Evolutionary conservation across 2,888 invertebrate species (phyloP).

Genomic region (Meghimatium bilineatum): DNA sequence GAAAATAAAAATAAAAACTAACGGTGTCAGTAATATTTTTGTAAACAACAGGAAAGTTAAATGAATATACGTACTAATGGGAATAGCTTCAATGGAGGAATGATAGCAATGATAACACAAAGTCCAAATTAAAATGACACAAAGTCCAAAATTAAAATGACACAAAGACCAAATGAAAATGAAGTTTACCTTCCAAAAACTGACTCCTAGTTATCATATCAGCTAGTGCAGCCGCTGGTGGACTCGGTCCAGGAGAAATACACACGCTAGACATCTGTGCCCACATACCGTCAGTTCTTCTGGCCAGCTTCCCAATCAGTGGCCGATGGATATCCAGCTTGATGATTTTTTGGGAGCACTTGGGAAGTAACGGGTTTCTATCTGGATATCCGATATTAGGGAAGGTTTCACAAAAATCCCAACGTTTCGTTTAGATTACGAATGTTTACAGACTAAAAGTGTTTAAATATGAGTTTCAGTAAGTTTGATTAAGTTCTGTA

Average conservation of each 20-base stretch:
- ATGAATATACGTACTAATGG: no score
- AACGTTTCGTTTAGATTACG: no score
- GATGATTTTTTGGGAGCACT: conserved; percentile 6
- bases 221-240: conserved; percentile 42
- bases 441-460: no score
- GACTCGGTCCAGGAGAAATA: conserved; percentile 45
- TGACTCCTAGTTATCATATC: conserved; percentile 47
- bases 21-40: no score
- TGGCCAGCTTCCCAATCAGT: background rate
- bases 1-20: no score
- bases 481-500: no score
- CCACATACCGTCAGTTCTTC: conserved; percentile 36
- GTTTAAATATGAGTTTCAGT: no score
- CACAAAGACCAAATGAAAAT: background rate
- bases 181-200: conserved; percentile 41
- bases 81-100: no score
- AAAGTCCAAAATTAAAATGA: background rate
- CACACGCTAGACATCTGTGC: conserved; percentile 47
- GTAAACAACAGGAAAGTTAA: no score
- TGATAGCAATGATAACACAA: background rate
- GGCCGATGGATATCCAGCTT: conserved; percentile 37
- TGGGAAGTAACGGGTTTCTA: background rate
- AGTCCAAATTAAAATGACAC: background rate
- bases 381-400: no score
- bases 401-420: no score